Percentiles rank a stretch among this genome's conserved stretches.
phyloP scores from a whole-genome alignment of 2,113 vertebrate genomes.

The Syngnathoides biaculeatus region DNA sequence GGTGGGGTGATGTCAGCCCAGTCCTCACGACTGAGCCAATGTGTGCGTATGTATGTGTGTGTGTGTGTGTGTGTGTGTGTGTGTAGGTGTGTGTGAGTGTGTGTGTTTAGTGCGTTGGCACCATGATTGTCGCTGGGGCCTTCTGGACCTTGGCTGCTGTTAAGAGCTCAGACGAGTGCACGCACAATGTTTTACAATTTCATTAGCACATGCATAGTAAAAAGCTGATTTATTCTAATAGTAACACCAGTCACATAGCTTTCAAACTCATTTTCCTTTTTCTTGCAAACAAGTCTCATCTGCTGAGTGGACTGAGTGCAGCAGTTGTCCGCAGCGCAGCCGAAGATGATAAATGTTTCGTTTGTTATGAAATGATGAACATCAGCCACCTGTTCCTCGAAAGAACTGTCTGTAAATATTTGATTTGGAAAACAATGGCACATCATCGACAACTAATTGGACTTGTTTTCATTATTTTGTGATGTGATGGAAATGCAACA shows the following conservation, averaged over 20 bases:
- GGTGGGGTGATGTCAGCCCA: constrained; percentile 49
- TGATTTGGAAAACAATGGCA: constrained; percentile 1
- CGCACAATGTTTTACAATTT: not conserved
- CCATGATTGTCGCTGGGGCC: constrained; percentile 53
- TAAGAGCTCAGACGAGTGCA: constrained; percentile 17
- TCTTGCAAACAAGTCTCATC: not conserved
- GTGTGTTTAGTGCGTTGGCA: constrained; percentile 28
- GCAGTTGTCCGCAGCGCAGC: constrained; percentile 17
- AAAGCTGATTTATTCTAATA: constrained; percentile 12
- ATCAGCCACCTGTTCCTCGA: not conserved
- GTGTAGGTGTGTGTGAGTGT: constrained; percentile 16
- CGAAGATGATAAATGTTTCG: not conserved
- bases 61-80: constrained; percentile 1
- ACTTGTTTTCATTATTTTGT: not conserved
- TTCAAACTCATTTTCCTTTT: constrained; percentile 9
- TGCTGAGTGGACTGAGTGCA: constrained; percentile 9
- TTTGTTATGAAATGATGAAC: not conserved
- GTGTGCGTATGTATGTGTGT: not conserved
- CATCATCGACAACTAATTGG: not conserved
- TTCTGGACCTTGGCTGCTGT: constrained; percentile 58
- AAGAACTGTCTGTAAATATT: not conserved
- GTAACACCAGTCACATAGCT: not conserved
- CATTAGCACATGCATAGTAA: constrained; percentile 12
- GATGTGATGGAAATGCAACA: no score
- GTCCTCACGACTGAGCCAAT: constrained; percentile 47